Percentiles rank a stretch among this genome's conserved stretches.
phyloP scores from a whole-genome alignment of 1,140 invertebrate species.

The Drosophila kurseongensis region DNA sequence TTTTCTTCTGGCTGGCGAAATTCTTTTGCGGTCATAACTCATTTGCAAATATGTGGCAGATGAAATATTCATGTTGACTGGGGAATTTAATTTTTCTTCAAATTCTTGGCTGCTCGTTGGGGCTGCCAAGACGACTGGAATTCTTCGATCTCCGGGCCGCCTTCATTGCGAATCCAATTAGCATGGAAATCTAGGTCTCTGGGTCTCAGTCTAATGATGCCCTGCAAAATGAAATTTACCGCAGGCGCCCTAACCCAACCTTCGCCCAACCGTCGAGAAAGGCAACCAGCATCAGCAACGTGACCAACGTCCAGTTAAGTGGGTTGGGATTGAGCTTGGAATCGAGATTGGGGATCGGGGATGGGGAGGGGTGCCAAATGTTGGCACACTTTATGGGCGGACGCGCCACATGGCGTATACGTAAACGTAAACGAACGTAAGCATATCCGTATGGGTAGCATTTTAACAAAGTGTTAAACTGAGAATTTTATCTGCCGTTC shows the following conservation, averaged over 20 bases:
- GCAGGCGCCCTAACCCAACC: slow-evolving; percentile 25
- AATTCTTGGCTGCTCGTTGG: slow-evolving; percentile 10
- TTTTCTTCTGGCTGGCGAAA: slow-evolving; percentile 16
- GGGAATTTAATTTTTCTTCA: slow-evolving; percentile 53
- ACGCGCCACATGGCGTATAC: slow-evolving; percentile 61
- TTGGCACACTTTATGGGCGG: slow-evolving; percentile 72
- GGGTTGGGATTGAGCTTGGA: slow-evolving; percentile 17
- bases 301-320: slow-evolving; percentile 51
- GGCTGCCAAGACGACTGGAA: slow-evolving; percentile 19
- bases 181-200: slow-evolving; percentile 70
- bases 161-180: slow-evolving; percentile 71
- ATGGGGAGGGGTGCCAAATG: slow-evolving; percentile 38
- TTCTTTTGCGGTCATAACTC: slow-evolving; percentile 49
- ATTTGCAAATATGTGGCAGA: slow-evolving; percentile 48
- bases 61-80: slow-evolving; percentile 47
- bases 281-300: slow-evolving; percentile 31
- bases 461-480: slow-evolving; percentile 83
- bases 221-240: slow-evolving; percentile 68
- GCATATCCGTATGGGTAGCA: slow-evolving; percentile 56
- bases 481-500: slow-evolving; percentile 82
- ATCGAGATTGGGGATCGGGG: not conserved
- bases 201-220: slow-evolving; percentile 63
- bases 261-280: slow-evolving; percentile 11
- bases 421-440: slow-evolving; percentile 51
- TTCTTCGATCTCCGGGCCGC: slow-evolving; percentile 49